A percentile compares a stretch with the other conserved stretches of the same genome.
Conservation (phyloP, 2,888 invertebrate species). For the Drosophila atripex region DNA sequence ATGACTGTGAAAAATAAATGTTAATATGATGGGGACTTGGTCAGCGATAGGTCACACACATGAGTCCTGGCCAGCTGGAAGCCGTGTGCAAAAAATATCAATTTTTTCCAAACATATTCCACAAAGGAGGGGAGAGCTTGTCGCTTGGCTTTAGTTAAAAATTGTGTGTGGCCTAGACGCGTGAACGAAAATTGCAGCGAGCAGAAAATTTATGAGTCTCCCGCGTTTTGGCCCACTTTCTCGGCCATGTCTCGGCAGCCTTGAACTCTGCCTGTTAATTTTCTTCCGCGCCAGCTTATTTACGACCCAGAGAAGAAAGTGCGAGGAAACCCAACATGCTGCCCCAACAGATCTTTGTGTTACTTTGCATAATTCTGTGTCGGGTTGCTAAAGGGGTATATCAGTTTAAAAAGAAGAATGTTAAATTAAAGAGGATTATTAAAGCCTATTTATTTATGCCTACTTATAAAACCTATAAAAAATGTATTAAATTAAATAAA, state of each 20-base stretch:
- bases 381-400: background rate
- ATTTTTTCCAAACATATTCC: no score
- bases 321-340: conserved; percentile 25
- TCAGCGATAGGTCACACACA: conserved; percentile 17
- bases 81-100: background rate
- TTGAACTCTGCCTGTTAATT: conserved; percentile 39
- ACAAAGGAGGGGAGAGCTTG: background rate
- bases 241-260: conserved; percentile 5
- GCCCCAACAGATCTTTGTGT: conserved; percentile 34
- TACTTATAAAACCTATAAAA: background rate
- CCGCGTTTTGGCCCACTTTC: conserved; percentile 6
- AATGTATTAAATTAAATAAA: background rate
- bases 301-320: conserved; percentile 19
- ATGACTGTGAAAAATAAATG: conserved; percentile 77
- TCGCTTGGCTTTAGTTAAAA: background rate
- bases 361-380: conserved; percentile 35
- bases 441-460: no score
- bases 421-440: no score
- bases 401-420: background rate
- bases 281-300: conserved; percentile 31
- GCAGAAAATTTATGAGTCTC: conserved; percentile 35
- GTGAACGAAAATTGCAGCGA: conserved; percentile 30
- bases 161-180: conserved; percentile 11
- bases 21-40: conserved; percentile 64
- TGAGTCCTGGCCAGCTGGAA: conserved; percentile 16